These are phyloP conservation scores for Clostera curtula DNA, from an alignment of 2,888 invertebrate genomes.

Conservation along the genomic window DNA sequence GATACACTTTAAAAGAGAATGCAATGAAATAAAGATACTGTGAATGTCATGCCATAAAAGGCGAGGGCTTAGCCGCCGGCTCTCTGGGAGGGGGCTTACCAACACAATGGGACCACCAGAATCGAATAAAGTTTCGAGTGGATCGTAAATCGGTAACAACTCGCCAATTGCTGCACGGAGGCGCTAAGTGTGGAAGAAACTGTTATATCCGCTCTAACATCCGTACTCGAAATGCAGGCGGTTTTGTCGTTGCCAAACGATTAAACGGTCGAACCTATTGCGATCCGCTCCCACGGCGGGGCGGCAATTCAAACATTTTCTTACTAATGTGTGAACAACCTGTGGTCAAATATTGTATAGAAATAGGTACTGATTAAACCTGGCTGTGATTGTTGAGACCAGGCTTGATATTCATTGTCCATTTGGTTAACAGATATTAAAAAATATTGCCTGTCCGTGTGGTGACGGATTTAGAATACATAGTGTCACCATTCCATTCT, in stretches of 20 bases:
- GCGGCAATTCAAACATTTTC: too few species aligned
- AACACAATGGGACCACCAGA: constrained; percentile 72
- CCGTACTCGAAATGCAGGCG: constrained; percentile 61
- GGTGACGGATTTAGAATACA: too few species aligned
- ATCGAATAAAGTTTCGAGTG: constrained; percentile 68
- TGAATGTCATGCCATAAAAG: constrained; percentile 57
- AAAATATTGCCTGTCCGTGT: too few species aligned
- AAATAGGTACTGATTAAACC: too few species aligned
- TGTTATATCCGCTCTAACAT: constrained; percentile 66
- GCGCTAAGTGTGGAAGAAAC: constrained; percentile 62
- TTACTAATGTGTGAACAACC: too few species aligned
- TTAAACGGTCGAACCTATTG: constrained; percentile 7
- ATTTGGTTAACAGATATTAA: too few species aligned
- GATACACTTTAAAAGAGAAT: constrained; percentile 44
- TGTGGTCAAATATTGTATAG: too few species aligned
- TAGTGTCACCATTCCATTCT: too few species aligned
- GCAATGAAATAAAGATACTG: constrained; percentile 55
- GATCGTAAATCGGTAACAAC: constrained; percentile 67
- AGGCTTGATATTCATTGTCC: too few species aligned
- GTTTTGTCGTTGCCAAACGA: constrained; percentile 23
- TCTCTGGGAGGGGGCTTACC: constrained; percentile 44
- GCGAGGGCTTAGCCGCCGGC: constrained; percentile 42
- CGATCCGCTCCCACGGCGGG: too few species aligned
- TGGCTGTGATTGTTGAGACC: too few species aligned
- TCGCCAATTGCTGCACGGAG: constrained; percentile 70